phyloP scores from a whole-genome alignment of 1,140 invertebrate species.

The Thaumatotibia leucotreta region DNA sequence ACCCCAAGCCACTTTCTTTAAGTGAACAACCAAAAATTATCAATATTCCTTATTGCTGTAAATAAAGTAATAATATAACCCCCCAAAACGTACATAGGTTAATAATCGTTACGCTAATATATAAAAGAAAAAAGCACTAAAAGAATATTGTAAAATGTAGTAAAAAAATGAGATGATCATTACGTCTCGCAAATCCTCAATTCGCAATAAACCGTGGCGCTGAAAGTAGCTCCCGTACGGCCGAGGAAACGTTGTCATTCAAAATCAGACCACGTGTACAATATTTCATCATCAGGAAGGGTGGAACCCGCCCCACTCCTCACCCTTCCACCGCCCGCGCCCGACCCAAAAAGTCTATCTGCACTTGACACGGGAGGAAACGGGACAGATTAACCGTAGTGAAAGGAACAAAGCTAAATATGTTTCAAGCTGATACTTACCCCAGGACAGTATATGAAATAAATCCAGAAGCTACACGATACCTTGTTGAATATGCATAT shows the following conservation, averaged over 20 bases:
- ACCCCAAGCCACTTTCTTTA: constrained; percentile 26
- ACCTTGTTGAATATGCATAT: neutral
- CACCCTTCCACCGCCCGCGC: constrained; percentile 24
- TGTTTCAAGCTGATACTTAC: constrained; percentile 72
- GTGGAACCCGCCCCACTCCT: constrained; percentile 28
- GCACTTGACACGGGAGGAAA: constrained; percentile 73
- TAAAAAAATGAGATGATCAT: constrained; percentile 36
- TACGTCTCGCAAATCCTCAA: constrained; percentile 60
- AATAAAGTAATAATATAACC: no score
- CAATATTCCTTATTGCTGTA: no score
- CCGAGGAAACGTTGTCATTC: constrained; percentile 78
- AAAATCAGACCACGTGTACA: constrained; percentile 82
- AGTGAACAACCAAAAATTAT: constrained; percentile 14
- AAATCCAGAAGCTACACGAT: constrained; percentile 29
- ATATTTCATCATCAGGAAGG: constrained; percentile 80
- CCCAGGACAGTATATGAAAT: constrained; percentile 42
- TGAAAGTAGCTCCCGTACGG: constrained; percentile 52
- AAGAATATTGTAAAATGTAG: neutral
- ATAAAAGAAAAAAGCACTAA: neutral
- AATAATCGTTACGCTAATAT: neutral
- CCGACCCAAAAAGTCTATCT: constrained; percentile 74
- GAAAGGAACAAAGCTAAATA: constrained; percentile 75
- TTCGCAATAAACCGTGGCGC: constrained; percentile 62
- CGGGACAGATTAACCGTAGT: constrained; percentile 75
- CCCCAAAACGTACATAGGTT: neutral